Evolutionary conservation across 2,797 vertebrate species (phyloP).

Genomic region (Aldrovandia affinis): DNA sequence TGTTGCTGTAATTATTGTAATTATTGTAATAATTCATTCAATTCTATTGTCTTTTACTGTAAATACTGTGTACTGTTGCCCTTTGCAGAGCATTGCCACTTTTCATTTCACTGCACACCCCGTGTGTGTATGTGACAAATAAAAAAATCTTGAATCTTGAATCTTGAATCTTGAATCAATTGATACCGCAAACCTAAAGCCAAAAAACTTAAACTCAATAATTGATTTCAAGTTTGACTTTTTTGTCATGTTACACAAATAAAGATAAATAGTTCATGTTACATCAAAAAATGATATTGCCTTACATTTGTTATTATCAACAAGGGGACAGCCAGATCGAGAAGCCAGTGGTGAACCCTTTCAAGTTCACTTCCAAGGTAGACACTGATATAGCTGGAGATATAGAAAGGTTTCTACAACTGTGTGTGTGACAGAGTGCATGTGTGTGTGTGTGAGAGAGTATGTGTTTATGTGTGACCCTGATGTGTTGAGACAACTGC

Average conservation of each 20-base stretch:
- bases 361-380: slow-evolving; percentile 1
- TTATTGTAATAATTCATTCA: too few relatives aligned
- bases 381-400: neutral
- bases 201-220: neutral
- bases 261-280: neutral
- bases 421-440: slow-evolving; percentile 27
- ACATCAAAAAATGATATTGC: slow-evolving; percentile 10
- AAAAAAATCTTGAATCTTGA: too few relatives aligned
- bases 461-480: neutral
- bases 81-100: too few relatives aligned
- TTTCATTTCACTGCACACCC: too few relatives aligned
- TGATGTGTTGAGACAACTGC: slow-evolving; percentile 14
- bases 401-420: slow-evolving; percentile 3
- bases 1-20: too few relatives aligned
- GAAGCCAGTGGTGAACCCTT: neutral
- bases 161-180: too few relatives aligned
- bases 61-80: too few relatives aligned
- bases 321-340: slow-evolving; percentile 6
- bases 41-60: too few relatives aligned
- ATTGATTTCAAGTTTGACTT: neutral
- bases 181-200: neutral
- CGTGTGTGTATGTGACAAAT: too few relatives aligned
- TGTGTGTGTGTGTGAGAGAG: slow-evolving; percentile 28
- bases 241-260: neutral
- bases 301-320: too few relatives aligned